Percentiles rank a stretch among this genome's conserved stretches.
These are phyloP conservation scores for Drosophila leontia DNA, from an alignment of 1,140 invertebrate genomes.

Conservation along the genomic window DNA sequence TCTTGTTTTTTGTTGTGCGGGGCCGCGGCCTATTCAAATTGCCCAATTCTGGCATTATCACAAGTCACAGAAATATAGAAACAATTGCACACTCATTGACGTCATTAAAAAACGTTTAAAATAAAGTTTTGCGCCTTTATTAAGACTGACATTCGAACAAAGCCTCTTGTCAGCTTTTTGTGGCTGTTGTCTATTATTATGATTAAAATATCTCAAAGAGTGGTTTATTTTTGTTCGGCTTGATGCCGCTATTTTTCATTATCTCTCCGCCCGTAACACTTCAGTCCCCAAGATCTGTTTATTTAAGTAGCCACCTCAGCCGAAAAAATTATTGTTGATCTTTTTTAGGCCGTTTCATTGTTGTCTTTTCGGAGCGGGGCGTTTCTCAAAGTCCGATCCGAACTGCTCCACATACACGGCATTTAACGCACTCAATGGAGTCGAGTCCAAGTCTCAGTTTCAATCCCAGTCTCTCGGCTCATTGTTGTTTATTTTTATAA, in stretches of 20 bases:
- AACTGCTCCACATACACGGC: constrained; percentile 80
- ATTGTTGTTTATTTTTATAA: constrained; percentile 78
- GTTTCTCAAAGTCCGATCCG: constrained; percentile 65
- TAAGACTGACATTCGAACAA: constrained; percentile 80
- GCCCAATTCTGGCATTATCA: constrained; percentile 56
- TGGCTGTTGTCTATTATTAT: constrained; percentile 77
- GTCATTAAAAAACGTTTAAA: constrained; percentile 84
- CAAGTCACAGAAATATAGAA: constrained; percentile 25
- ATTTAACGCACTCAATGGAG: constrained; percentile 74
- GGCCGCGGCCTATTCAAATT: constrained; percentile 59
- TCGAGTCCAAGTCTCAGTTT: constrained; percentile 15
- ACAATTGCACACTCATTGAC: constrained; percentile 59
- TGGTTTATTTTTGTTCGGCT: constrained; percentile 75
- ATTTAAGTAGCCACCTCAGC: constrained; percentile 73
- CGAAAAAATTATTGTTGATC: constrained; percentile 63
- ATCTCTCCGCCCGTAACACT: constrained; percentile 19
- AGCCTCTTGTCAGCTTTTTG: constrained; percentile 78
- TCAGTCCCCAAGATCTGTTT: constrained; percentile 57
- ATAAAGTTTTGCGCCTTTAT: constrained; percentile 83
- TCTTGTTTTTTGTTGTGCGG: neutral
- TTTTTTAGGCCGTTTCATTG: constrained; percentile 74
- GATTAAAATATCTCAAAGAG: constrained; percentile 78
- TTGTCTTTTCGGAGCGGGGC: constrained; percentile 73
- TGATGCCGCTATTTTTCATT: constrained; percentile 79
- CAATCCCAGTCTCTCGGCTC: constrained; percentile 42